Evolutionary conservation across 1,140 invertebrate species (phyloP), one percentile per base, ranked within the genome.

Genomic region (Rhopalosiphum maidis): DNA sequence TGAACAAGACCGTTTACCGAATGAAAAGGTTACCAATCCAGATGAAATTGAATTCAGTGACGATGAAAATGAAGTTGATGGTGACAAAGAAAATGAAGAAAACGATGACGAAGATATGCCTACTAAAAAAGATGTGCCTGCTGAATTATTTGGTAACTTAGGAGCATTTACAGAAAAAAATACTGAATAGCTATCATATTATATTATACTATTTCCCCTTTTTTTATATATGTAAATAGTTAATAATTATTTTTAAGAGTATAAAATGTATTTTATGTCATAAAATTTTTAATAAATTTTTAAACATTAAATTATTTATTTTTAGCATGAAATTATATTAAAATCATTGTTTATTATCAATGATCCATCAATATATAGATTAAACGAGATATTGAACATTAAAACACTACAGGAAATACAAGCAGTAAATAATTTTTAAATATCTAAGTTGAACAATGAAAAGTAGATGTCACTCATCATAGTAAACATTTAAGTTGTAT

Each of bases 11-110:
- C 48, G 91, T 54, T 83, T 93, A 37, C 91, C 91, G 5, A 86
- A 54, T 23, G 35, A 51, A 93, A 41, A 82, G 41, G 91, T 93
- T 43, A 25, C 43, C 43, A 93, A 93, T 93, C 91, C 91, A 18
- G 91, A 93, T 93, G 91, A 93, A 85, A 93, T 93, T 93, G 23
- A 55, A 43, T 93, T 93, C 41, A 93, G 91, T 85, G 91, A 93
- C n/a, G 91, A 94, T 68, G 91, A 91, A 55, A 9, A 41, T 15
- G 88, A 90, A 37, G 93, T 41, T 15, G 93, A 94, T 48, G 55
- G 46, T 21, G 60, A 91, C 15, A 60, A 90, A 85, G 93, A 93
- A 25, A 91, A 82, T 91, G 93, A 90, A 55, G 48, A 83, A 41
- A 77, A 77, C 5, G 46, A 94, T 18, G 82, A 94, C 41, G 82